Evolutionary conservation across 2,113 vertebrate genomes (phyloP), one percentile per base, ranked within the genome.

Genomic region (Malurus elegans): DNA sequence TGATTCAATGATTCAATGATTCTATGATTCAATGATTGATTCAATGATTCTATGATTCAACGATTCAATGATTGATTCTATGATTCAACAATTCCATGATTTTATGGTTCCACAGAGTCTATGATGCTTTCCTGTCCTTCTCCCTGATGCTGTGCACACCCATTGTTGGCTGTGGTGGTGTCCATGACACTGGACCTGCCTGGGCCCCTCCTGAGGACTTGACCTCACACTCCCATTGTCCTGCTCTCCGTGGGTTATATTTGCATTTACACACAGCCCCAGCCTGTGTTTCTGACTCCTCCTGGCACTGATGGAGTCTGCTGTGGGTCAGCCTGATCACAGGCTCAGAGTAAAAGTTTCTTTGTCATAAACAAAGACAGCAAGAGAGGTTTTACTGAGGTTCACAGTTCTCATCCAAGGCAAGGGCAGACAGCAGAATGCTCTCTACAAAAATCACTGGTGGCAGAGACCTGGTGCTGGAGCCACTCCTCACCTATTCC

Each of bases 161-260:
- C 1, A 1, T 20, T 44, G 13, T 20, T 79, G 48, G 9, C 29
- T 86, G 71, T 79, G 44, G 13, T 42, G 29, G 8, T 29, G 32
- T 42, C 69, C 44, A 7, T 38, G 53, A 26, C 38, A 18, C 5
- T 50, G 73, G 40, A 21, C 15, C 16, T 72, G 4, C 13, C 2
- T 61, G 20, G 14, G 6, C 7, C 54, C n/a, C 58, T 62, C 6
- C 51, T 3, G 1, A 60, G 19, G 14, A 8, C 2, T 26, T n/a
- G n/a, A 48, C 14, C 42, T 88, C 44, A 19, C 0, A 0, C 2
- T 90, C n/a, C 16, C 18, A 1, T 20, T 73, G 26, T 31, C 45
- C 79, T 42, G 0, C 13, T 58, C 9, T 50, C 18, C 48, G 26
- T 48, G n/a, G 18, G 24, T 34, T 38, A 38, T 38, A 38, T 38